Percentiles rank a stretch among this genome's conserved stretches.
Evolutionary conservation across 2,888 invertebrate genomes (phyloP).

Genomic region (Lasioglossum malachurum): DNA sequence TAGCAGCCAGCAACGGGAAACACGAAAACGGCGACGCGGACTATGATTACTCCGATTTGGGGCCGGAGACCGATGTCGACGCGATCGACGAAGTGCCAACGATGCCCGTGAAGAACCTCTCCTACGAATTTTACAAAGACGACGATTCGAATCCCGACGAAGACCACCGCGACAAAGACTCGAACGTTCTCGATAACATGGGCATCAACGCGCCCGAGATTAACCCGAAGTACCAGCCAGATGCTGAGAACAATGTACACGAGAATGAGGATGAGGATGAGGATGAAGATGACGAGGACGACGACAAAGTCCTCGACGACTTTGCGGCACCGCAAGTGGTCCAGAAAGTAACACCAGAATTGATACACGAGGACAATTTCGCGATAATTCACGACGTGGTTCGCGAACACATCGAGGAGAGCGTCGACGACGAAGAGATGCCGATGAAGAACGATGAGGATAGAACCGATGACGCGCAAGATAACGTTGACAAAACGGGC

Average conservation of each 20-base stretch:
- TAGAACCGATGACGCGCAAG: conserved; percentile 19
- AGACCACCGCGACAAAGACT: neutral
- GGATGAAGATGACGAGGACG: neutral
- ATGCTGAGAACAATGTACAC: conserved; percentile 22
- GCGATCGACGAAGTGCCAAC: conserved; percentile 59
- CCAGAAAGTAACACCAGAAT: neutral
- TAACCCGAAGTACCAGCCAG: neutral
- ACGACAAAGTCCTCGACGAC: neutral
- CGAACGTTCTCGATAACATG: neutral
- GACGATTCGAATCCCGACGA: conserved; percentile 8
- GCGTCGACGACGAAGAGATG: conserved; percentile 18
- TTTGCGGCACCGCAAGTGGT: neutral
- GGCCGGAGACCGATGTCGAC: conserved; percentile 92
- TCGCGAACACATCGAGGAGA: conserved; percentile 17
- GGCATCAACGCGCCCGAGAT: neutral
- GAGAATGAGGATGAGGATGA: conserved; percentile 13
- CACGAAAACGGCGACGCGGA: conserved; percentile 73
- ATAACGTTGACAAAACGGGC: conserved; percentile 77
- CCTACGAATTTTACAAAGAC: conserved; percentile 45
- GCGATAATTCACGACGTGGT: conserved; percentile 13
- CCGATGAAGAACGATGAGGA: conserved; percentile 67
- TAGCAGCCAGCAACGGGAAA: conserved; percentile 76
- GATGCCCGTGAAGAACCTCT: conserved; percentile 34
- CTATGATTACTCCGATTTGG: conserved; percentile 87
- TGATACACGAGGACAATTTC: neutral